These are phyloP conservation scores for Potorous gilbertii DNA, from an alignment of 2,797 vertebrate genomes.

Conservation along the genomic window DNA sequence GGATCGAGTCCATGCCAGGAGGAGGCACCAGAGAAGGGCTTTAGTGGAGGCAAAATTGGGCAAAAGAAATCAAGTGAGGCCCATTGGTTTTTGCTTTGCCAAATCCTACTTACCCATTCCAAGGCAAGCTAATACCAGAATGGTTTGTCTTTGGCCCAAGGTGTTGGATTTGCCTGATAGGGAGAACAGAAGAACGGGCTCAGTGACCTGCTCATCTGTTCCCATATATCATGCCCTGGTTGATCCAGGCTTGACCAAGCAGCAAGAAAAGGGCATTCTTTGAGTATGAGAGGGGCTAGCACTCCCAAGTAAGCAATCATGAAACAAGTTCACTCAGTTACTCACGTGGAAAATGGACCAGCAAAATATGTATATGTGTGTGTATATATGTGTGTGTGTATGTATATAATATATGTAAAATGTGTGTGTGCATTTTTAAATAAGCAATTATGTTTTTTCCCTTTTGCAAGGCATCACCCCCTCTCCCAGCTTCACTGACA, in stretches of 20 bases:
- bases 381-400: too few relatives aligned
- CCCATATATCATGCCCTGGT: background rate
- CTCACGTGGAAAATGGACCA: background rate
- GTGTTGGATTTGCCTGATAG: background rate
- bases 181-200: background rate
- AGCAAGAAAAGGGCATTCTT: background rate
- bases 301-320: background rate
- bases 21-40: background rate
- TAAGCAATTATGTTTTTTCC: background rate
- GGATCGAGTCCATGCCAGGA: background rate
- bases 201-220: background rate
- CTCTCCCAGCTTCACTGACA: background rate
- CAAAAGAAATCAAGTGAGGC: background rate
- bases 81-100: background rate
- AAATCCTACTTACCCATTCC: background rate
- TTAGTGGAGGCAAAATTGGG: background rate
- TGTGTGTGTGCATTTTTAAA: background rate
- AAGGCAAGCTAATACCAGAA: background rate
- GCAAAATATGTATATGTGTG: too few relatives aligned
- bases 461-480: background rate
- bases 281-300: background rate
- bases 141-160: background rate
- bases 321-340: background rate
- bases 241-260: background rate
- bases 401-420: too few relatives aligned